Percentiles rank a stretch among this genome's conserved stretches.
phyloP scores from a whole-genome alignment of 2,113 vertebrate species.

The Leucosticte australis region DNA sequence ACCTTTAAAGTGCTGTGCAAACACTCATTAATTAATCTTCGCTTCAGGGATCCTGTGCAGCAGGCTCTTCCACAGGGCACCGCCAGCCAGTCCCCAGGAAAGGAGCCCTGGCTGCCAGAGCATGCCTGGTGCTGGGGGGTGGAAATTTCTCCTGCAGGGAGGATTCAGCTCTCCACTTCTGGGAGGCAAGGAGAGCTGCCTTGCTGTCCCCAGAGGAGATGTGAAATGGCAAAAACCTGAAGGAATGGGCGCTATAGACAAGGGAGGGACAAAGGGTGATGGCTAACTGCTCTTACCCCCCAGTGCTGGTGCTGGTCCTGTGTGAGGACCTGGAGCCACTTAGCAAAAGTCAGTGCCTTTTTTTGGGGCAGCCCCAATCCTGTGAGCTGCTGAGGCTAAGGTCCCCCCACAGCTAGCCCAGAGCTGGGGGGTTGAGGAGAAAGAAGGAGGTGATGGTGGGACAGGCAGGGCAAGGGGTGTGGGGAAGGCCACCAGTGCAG shows the following conservation, averaged over 20 bases:
- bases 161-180: neutral
- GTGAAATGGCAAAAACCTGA: neutral
- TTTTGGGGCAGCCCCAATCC: neutral
- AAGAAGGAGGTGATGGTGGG: too few species aligned
- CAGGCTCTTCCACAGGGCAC: neutral
- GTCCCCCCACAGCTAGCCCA: neutral
- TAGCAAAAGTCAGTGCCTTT: neutral
- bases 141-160: neutral
- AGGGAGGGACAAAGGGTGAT: neutral
- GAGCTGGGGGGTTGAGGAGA: neutral
- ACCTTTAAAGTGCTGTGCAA: conserved; percentile 62
- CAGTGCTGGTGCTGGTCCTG: neutral
- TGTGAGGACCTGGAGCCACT: neutral
- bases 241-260: neutral
- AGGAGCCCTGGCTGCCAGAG: rapidly evolving
- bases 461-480: rapidly evolving
- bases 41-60: neutral
- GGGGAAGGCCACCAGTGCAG: rapidly evolving
- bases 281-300: neutral
- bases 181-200: neutral
- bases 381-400: neutral
- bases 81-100: neutral
- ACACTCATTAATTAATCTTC: conserved; percentile 63
- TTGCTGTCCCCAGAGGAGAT: neutral
- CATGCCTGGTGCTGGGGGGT: rapidly evolving